Base-by-base conservation (phyloP, 2,797 vertebrate species). In the Sebastes goodei region DNA sequence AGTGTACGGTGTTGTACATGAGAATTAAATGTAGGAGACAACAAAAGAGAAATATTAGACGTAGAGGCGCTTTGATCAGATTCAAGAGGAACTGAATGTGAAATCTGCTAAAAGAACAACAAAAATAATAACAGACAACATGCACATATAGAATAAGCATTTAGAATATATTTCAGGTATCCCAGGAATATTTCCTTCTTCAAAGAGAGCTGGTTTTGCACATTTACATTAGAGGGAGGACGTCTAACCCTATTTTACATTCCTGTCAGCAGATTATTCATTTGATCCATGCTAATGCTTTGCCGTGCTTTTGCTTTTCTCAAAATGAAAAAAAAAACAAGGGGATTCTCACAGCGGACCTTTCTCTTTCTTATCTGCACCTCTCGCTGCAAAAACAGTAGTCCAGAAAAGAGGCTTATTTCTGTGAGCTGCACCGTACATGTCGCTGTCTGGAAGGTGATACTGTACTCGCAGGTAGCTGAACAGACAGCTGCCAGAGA, bases 351-450 rank as follows among this genome's bases (percentile, higher is more conserved):
- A 60, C 87, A 74, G 79, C 77, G 82, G 71, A 80, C 86, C 85
- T 86, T 46, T 81, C 78, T 80, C 60, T 76, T 83, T 74, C 80
- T 94, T 94, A 94, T 95, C 92, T 82, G 73, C 66, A 74, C 73
- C 85, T 83, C 62, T 71, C 30, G 78, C 87, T 89, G 89, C 87
- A 89, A 83, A 71, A 90, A 90, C 91, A 81, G 84, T 83, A 72
- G 91, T 83, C 84, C 64, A 74, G 90, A 86, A 91, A 90, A 85
- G 69, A 91, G 82, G 90, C 80, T 92, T 92, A 90, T 92, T 90
- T 89, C 84, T 81, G 56, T 83, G 76, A 90, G 87, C 85, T 61
- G 59, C 60, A 81, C 66, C 6, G 72, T 65, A 72, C 76, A 80
- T 25, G n/a, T 52, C 11, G 27, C 82, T 84, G 87, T 83, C 80